Evolutionary conservation across 2,888 invertebrate species (phyloP).

Genomic region (Eugnorisma glareosa): DNA sequence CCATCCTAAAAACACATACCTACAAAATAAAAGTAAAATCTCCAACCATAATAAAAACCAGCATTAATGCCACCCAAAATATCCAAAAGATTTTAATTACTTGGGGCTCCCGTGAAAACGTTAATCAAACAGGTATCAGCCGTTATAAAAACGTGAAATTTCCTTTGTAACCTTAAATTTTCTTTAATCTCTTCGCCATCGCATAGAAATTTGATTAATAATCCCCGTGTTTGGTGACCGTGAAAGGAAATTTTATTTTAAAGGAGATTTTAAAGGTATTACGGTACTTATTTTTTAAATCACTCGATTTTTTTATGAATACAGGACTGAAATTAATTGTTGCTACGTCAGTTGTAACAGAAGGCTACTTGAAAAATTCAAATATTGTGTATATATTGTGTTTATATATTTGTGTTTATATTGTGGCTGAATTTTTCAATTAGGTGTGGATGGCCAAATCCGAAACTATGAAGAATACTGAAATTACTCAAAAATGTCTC

Average conservation of each 20-base stretch:
- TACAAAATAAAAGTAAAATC: neutral
- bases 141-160: conserved; percentile 60
- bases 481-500: too few species aligned
- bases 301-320: conserved; percentile 28
- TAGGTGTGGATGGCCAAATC: too few species aligned
- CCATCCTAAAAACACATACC: neutral
- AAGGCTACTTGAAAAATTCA: too few species aligned
- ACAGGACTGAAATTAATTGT: neutral
- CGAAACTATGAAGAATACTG: too few species aligned
- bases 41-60: conserved; percentile 15
- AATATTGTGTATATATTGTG: too few species aligned
- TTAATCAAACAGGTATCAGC: conserved; percentile 63
- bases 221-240: conserved; percentile 64
- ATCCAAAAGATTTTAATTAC: conserved; percentile 63
- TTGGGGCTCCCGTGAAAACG: conserved; percentile 41
- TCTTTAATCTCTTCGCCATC: conserved; percentile 61
- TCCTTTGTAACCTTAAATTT: conserved; percentile 56
- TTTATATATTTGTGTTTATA: too few species aligned
- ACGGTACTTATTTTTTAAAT: conserved; percentile 26
- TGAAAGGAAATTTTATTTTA: conserved; percentile 59
- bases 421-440: neutral
- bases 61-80: conserved; percentile 23
- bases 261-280: conserved; percentile 45
- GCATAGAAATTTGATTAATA: conserved; percentile 70
- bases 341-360: neutral